These are phyloP conservation scores for Anniella stebbinsi DNA, from an alignment of 2,797 vertebrate genomes.

Conservation along the genomic window DNA sequence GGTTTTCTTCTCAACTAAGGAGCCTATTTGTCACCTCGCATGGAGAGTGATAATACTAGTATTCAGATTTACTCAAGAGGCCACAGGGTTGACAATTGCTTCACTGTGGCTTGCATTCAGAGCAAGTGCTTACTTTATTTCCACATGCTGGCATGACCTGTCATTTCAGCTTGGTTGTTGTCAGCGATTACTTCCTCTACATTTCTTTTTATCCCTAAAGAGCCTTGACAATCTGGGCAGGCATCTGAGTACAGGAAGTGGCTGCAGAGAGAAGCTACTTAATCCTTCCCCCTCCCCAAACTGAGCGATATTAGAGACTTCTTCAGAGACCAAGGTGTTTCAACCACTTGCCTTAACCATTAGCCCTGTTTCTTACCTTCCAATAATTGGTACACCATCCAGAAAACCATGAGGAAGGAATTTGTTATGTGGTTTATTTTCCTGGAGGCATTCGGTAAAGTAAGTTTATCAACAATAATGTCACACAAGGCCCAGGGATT, in stretches of 20 bases:
- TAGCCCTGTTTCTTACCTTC: too few species aligned
- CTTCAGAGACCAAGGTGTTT: too few species aligned
- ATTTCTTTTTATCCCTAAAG: neutral
- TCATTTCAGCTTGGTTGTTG: neutral
- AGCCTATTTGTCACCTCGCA: neutral
- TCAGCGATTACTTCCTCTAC: neutral
- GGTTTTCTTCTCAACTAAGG: neutral
- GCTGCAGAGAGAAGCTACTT: too few species aligned
- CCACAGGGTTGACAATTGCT: conserved; percentile 24
- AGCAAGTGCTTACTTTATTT: neutral
- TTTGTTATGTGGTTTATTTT: too few species aligned
- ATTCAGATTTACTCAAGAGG: conserved; percentile 9
- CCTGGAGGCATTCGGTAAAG: too few species aligned
- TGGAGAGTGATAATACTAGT: neutral
- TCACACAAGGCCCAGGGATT: too few species aligned
- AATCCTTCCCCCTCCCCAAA: neutral
- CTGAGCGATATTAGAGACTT: neutral
- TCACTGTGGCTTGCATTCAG: neutral
- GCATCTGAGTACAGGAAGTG: neutral
- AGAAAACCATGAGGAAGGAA: too few species aligned
- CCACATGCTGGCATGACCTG: neutral
- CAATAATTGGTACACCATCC: too few species aligned
- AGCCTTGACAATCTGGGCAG: neutral
- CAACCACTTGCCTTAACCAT: too few species aligned
- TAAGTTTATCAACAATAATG: too few species aligned